Evolutionary conservation across 92 coral and sea anemone species (phyloP).

Genomic region (Zoanthus sansibaricus): DNA sequence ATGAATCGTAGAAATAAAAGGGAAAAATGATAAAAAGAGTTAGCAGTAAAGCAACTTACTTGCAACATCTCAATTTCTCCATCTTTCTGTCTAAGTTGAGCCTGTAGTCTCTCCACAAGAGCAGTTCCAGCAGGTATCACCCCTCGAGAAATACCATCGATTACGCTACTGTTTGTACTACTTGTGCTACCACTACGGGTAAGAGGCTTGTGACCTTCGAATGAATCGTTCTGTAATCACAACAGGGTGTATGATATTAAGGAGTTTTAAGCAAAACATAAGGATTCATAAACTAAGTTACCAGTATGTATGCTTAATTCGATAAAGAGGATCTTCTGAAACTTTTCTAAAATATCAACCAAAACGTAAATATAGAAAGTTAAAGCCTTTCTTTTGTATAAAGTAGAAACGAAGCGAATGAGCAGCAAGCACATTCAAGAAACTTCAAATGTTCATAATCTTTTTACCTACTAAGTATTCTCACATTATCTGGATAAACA

Average conservation of each 20-base stretch:
- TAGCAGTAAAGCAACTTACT: constrained; percentile 48
- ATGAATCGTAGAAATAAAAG: background rate
- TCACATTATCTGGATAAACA: too few relatives aligned
- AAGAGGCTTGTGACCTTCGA: constrained; percentile 54
- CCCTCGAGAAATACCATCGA: constrained; percentile 81
- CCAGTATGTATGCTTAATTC: too few relatives aligned
- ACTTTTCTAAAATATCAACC: too few relatives aligned
- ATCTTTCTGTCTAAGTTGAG: constrained; percentile 95
- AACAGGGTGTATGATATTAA: background rate
- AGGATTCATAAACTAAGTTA: too few relatives aligned
- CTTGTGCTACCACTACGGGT: constrained; percentile 64
- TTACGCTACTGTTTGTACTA: constrained; percentile 71
- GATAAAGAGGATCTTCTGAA: too few relatives aligned
- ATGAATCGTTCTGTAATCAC: constrained; percentile 40
- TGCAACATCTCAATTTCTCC: constrained; percentile 95
- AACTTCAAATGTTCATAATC: too few relatives aligned
- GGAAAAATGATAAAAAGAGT: background rate
- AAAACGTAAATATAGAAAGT: too few relatives aligned
- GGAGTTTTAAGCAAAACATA: background rate
- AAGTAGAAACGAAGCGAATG: too few relatives aligned
- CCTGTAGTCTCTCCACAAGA: constrained; percentile 91
- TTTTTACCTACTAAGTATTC: too few relatives aligned
- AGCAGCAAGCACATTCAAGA: too few relatives aligned
- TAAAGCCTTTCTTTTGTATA: too few relatives aligned
- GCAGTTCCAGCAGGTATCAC: constrained; percentile 80